phyloP scores from a whole-genome alignment of 1,140 invertebrate species.

The Heterodera carotae region DNA sequence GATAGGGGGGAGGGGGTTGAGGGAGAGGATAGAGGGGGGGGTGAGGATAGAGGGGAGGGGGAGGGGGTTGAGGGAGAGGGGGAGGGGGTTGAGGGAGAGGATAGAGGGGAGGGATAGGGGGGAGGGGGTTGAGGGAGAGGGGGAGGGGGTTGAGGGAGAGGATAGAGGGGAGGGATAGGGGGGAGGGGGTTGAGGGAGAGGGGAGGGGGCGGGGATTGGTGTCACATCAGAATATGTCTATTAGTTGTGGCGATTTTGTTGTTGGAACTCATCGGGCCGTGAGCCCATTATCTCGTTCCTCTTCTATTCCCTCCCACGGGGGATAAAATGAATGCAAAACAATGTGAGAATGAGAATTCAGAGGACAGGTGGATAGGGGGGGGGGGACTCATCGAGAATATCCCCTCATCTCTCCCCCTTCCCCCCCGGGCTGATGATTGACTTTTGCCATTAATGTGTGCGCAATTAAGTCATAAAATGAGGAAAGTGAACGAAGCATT shows the following conservation, averaged over 20 bases:
- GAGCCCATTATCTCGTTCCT: constrained; percentile 11
- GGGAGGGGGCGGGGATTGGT: too few relatives aligned
- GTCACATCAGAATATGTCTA: background rate
- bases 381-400: background rate
- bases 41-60: too few relatives aligned
- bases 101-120: too few relatives aligned
- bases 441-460: background rate
- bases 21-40: too few relatives aligned
- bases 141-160: too few relatives aligned
- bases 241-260: constrained; percentile 10
- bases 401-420: background rate
- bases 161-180: too few relatives aligned
- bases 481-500: background rate
- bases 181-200: too few relatives aligned
- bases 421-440: background rate
- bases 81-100: too few relatives aligned
- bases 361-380: background rate
- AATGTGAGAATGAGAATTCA: background rate
- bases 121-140: too few relatives aligned
- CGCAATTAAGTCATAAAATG: constrained; percentile 6
- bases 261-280: constrained; percentile 11
- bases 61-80: too few relatives aligned
- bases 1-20: too few relatives aligned
- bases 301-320: too few relatives aligned
- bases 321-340: constrained; percentile 7